A percentile compares a stretch with the other conserved stretches of the same genome.
phyloP scores from a whole-genome alignment of 1,140 invertebrate species.

The Aporrectodea caliginosa region DNA sequence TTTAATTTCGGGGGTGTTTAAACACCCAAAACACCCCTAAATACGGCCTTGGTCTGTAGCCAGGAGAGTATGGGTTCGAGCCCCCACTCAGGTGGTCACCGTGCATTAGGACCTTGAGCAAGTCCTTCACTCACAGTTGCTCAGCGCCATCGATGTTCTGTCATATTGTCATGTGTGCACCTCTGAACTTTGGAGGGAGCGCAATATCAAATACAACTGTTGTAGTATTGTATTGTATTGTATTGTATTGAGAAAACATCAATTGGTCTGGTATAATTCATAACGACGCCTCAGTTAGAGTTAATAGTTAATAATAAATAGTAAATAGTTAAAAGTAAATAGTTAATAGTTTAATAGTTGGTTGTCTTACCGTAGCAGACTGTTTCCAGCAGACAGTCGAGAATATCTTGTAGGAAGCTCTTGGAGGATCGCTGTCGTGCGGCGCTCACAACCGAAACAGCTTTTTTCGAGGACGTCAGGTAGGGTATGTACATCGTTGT shows the following conservation, averaged over 20 bases:
- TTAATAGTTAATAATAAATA: neutral
- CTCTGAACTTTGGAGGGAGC: neutral
- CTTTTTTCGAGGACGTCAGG: neutral
- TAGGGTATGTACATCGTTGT: neutral
- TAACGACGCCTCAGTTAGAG: neutral
- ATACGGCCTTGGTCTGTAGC: too few relatives aligned
- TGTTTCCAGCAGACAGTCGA: neutral
- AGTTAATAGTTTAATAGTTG: neutral
- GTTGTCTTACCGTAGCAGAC: neutral
- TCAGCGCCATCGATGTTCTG: too few relatives aligned
- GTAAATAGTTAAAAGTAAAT: neutral
- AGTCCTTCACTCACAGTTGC: too few relatives aligned
- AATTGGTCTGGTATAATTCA: neutral
- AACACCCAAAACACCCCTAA: too few relatives aligned
- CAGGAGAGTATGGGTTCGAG: too few relatives aligned
- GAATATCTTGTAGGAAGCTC: neutral
- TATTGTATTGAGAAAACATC: neutral
- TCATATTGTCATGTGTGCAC: too few relatives aligned
- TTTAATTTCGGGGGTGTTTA: too few relatives aligned
- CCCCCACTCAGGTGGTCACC: too few relatives aligned
- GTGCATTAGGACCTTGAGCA: too few relatives aligned
- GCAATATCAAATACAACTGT: neutral
- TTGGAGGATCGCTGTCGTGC: neutral
- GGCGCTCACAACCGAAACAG: neutral
- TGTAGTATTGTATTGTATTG: too few relatives aligned